Percentiles rank a stretch among this genome's conserved stretches.
These are phyloP conservation scores for Empidonax traillii DNA, from an alignment of 2,113 vertebrate genomes.

Conservation along the genomic window DNA sequence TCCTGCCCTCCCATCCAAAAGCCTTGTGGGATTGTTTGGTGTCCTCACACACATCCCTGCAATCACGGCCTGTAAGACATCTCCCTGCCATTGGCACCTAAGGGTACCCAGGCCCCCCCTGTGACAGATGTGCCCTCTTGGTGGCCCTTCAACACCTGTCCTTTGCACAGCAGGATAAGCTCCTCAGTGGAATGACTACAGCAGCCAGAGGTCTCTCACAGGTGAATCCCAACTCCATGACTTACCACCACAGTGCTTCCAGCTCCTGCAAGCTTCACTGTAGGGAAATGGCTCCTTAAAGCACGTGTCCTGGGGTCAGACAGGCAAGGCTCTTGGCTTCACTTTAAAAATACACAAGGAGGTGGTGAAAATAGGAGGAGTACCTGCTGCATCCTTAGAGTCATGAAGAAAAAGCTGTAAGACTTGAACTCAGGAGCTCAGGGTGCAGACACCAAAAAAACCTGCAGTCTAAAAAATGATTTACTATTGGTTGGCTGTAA, in stretches of 20 bases:
- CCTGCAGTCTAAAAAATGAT: not conserved
- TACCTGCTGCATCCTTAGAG: not conserved
- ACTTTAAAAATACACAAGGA: not conserved
- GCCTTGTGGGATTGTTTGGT: not conserved
- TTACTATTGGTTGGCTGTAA: not conserved
- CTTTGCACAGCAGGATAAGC: not conserved
- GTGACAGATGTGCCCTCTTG: not conserved
- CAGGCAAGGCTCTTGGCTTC: not conserved
- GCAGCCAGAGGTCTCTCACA: not conserved
- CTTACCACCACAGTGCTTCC: not conserved
- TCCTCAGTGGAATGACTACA: not conserved
- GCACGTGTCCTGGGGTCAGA: not conserved
- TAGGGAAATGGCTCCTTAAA: not conserved
- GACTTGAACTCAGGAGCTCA: not conserved
- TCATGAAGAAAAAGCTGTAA: not conserved
- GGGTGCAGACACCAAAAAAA: not conserved
- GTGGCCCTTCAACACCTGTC: not conserved
- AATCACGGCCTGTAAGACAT: rapidly evolving
- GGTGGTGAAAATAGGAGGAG: not conserved
- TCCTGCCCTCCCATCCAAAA: not conserved
- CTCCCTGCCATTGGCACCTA: not conserved
- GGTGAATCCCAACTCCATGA: not conserved
- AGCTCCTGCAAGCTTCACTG: not conserved
- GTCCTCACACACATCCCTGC: not conserved
- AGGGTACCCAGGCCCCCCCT: not conserved